These are phyloP conservation scores for Bruchidius siliquastri DNA, from an alignment of 2,888 invertebrate genomes.

Conservation along the genomic window DNA sequence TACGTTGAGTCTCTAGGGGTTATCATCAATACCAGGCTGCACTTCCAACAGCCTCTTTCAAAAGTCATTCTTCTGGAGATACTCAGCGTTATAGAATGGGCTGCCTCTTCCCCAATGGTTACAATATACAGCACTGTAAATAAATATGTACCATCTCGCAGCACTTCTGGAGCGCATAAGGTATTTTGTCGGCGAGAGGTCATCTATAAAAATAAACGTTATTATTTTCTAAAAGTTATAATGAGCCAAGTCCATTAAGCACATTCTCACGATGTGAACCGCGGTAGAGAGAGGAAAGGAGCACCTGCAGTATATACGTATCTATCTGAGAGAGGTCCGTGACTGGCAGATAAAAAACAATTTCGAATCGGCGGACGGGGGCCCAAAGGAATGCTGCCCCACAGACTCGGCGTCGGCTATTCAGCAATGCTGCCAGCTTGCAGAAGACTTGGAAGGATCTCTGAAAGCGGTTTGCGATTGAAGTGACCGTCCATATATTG, in stretches of 20 bases:
- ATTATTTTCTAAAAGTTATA: background rate
- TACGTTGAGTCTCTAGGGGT: too few relatives aligned
- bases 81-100: too few relatives aligned
- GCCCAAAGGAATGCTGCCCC: constrained; percentile 37
- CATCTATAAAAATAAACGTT: background rate
- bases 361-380: background rate
- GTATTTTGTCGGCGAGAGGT: too few relatives aligned
- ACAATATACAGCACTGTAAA: too few relatives aligned
- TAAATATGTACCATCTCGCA: too few relatives aligned
- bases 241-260: background rate
- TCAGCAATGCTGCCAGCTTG: background rate
- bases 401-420: constrained; percentile 44
- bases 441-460: background rate
- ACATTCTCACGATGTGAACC: background rate
- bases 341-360: background rate
- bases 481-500: background rate
- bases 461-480: background rate
- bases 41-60: too few relatives aligned
- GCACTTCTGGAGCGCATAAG: too few relatives aligned
- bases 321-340: background rate
- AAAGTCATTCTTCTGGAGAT: too few relatives aligned
- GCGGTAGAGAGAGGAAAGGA: background rate
- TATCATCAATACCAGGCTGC: too few relatives aligned
- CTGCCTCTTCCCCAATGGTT: too few relatives aligned
- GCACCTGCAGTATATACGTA: background rate